Conservation (phyloP, 2,888 invertebrate genomes). For the Allygus modestus region DNA sequence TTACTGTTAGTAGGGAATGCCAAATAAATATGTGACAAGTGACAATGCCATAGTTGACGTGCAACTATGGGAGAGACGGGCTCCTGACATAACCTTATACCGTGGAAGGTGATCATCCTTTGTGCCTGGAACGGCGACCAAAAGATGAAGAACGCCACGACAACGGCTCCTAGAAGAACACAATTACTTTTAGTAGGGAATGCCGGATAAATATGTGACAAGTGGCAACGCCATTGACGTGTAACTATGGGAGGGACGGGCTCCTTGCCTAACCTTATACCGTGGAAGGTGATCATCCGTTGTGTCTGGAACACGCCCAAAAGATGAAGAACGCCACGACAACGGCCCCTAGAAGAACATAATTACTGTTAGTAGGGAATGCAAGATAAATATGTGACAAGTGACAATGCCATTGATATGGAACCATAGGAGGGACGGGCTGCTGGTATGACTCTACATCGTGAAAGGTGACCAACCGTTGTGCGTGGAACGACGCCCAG, state of each 20-base stretch:
- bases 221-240: conserved; percentile 86
- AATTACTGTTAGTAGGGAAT: conserved; percentile 91
- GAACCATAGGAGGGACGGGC: conserved; percentile 75
- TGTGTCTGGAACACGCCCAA: conserved; percentile 96
- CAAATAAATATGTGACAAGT: conserved; percentile 90
- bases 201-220: conserved; percentile 91
- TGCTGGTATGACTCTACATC: conserved; percentile 75
- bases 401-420: conserved; percentile 84
- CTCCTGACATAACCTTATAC: conserved; percentile 75
- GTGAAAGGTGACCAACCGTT: conserved; percentile 89
- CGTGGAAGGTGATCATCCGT: conserved; percentile 87
- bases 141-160: conserved; percentile 93
- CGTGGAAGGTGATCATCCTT: conserved; percentile 88
- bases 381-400: conserved; percentile 92
- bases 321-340: conserved; percentile 94
- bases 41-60: conserved; percentile 85
- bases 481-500: conserved; percentile 96
- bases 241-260: conserved; percentile 75
- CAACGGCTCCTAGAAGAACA: conserved; percentile 87
- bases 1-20: conserved; percentile 90
- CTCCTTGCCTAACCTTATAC: conserved; percentile 75
- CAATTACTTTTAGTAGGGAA: conserved; percentile 92
- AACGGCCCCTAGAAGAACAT: conserved; percentile 85
- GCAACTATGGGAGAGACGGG: conserved; percentile 75
- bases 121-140: conserved; percentile 97